Percentiles rank a stretch among this genome's conserved stretches.
These are phyloP conservation scores for Anarhynchus alexandrinus DNA, from an alignment of 2,113 vertebrate genomes.

Conservation along the genomic window DNA sequence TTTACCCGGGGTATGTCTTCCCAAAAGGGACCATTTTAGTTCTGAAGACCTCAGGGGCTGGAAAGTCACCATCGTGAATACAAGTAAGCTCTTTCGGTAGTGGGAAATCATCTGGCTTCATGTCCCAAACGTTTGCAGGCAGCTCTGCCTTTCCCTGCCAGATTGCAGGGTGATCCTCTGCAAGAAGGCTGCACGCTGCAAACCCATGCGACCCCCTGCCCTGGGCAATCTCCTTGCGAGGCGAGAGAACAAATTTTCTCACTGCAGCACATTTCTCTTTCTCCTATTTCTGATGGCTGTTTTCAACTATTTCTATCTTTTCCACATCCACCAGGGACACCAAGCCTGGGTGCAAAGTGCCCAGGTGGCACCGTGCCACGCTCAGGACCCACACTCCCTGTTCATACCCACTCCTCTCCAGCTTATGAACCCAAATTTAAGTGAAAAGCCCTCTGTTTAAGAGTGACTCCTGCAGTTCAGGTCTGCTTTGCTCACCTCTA, in stretches of 20 bases:
- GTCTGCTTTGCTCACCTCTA: neutral
- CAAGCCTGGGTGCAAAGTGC: neutral
- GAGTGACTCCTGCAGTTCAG: neutral
- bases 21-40: neutral
- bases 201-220: neutral
- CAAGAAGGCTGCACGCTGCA: fast-evolving
- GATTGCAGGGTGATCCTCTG: neutral
- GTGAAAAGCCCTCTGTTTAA: neutral
- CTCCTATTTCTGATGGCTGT: neutral
- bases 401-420: neutral
- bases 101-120: neutral
- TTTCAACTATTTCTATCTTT: neutral
- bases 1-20: neutral
- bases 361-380: neutral
- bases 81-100: neutral
- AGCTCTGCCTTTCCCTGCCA: neutral
- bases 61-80: neutral
- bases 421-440: neutral
- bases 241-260: neutral
- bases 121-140: neutral
- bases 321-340: neutral
- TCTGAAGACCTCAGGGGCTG: neutral
- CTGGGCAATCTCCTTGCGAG: neutral
- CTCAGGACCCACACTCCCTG: too few relatives aligned
- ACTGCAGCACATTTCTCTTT: neutral